phyloP scores from a whole-genome alignment of 2,113 vertebrate genomes.

The Tenebrosternarchus preto region DNA sequence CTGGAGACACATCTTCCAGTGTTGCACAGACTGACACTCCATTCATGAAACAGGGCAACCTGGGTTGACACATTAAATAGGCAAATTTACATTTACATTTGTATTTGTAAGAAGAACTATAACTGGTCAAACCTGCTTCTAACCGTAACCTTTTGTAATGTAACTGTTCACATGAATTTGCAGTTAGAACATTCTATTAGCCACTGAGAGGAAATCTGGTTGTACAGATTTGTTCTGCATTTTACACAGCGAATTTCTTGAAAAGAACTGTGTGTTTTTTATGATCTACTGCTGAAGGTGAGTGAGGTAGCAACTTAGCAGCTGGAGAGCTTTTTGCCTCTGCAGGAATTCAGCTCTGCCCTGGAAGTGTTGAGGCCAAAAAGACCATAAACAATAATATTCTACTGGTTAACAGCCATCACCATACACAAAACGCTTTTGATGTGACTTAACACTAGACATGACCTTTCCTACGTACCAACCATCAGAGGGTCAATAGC shows the following conservation, averaged over 20 bases:
- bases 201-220: too few species aligned
- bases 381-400: background rate
- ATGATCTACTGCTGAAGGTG: background rate
- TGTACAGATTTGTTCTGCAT: background rate
- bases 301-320: background rate
- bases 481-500: too few species aligned
- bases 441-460: background rate
- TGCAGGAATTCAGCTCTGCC: slow-evolving; percentile 9
- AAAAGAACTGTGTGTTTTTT: background rate
- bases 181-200: background rate
- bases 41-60: background rate
- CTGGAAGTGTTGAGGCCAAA: background rate
- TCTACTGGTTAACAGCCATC: background rate
- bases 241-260: background rate
- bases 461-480: too few species aligned
- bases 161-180: background rate
- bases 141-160: background rate
- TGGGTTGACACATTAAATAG: background rate
- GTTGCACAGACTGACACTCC: background rate
- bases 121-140: background rate
- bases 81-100: background rate
- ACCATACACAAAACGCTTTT: background rate
- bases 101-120: background rate
- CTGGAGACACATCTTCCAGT: background rate
- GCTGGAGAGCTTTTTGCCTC: background rate